A percentile compares a stretch with the other conserved stretches of the same genome.
These are phyloP conservation scores for Cheirogaleus medius DNA, from an alignment of 2,113 vertebrate species.

Conservation along the genomic window DNA sequence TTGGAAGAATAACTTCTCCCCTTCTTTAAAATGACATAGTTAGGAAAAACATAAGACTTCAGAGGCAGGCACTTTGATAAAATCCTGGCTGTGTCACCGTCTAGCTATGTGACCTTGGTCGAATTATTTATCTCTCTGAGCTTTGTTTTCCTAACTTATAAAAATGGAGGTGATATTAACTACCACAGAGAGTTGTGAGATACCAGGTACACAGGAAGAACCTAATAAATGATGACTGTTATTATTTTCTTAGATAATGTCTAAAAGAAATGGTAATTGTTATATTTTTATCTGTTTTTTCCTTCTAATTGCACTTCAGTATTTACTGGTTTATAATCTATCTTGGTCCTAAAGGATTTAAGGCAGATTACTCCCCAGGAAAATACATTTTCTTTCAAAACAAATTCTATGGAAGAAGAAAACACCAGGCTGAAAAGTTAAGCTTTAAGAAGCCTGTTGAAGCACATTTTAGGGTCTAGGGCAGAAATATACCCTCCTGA, in stretches of 20 bases:
- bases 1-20: not conserved
- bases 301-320: not conserved
- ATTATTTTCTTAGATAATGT: not conserved
- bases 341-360: not conserved
- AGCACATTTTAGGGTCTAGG: not conserved
- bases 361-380: not conserved
- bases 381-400: constrained; percentile 41
- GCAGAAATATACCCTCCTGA: not conserved
- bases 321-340: not conserved
- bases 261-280: constrained; percentile 14
- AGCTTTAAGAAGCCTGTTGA: not conserved
- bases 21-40: not conserved
- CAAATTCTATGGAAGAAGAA: not conserved
- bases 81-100: not conserved
- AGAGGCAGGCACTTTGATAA: not conserved
- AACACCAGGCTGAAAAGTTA: not conserved
- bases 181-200: not conserved
- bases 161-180: constrained; percentile 6
- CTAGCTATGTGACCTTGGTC: not conserved
- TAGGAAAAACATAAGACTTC: not conserved
- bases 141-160: constrained; percentile 25
- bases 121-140: not conserved
- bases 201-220: not conserved
- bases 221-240: not conserved
- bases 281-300: constrained; percentile 6